Percentiles rank a stretch among this genome's conserved stretches.
These are phyloP conservation scores for Chlorodrepanis virens DNA, from an alignment of 2,113 vertebrate genomes.

Conservation along the genomic window DNA sequence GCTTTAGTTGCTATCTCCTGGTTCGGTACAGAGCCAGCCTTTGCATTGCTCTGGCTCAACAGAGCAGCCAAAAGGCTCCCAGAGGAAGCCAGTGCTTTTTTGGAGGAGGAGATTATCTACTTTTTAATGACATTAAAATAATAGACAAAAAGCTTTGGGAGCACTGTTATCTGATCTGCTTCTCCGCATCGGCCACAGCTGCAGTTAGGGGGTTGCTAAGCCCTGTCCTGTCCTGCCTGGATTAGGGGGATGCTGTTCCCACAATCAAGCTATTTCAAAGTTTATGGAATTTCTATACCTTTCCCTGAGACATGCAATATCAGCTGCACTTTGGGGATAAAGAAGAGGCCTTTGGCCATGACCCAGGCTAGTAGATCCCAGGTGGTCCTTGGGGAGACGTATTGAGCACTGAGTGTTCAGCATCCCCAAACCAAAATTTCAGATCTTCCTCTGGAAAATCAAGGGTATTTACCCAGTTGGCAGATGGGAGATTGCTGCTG, in stretches of 20 bases:
- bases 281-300: neutral
- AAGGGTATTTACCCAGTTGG: neutral
- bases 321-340: rapidly evolving
- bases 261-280: rapidly evolving
- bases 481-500: neutral
- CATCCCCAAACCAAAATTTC: neutral
- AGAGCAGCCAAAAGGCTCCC: neutral
- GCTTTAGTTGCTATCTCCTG: neutral
- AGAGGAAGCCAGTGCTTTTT: neutral
- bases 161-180: neutral
- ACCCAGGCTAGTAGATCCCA: neutral
- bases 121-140: neutral
- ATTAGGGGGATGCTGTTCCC: neutral
- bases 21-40: neutral
- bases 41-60: neutral
- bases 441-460: neutral
- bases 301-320: rapidly evolving
- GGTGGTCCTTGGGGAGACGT: neutral
- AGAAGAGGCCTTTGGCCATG: neutral
- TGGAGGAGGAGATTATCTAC: neutral
- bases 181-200: neutral
- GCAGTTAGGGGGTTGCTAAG: neutral
- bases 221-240: neutral
- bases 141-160: neutral
- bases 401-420: rapidly evolving